A percentile compares a stretch with the other conserved stretches of the same genome.
Evolutionary conservation across 2,797 vertebrate species (phyloP).

Genomic region (Tamandua tetradactyla): DNA sequence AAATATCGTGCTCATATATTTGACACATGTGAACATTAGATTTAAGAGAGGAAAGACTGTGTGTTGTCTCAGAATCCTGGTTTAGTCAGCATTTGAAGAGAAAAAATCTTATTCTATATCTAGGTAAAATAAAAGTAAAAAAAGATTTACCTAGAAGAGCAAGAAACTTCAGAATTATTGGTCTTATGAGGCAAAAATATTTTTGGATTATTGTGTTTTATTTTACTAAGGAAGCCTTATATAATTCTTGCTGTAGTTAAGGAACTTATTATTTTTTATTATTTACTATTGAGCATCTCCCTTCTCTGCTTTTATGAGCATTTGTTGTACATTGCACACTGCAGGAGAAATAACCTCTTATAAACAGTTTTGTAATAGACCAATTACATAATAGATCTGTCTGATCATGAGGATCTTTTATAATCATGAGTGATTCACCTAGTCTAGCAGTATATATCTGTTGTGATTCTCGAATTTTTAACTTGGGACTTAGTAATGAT

Average conservation of each 20-base stretch:
- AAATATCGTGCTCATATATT: not conserved
- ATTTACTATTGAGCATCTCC: not conserved
- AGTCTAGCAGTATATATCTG: not conserved
- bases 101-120: slow-evolving; percentile 18
- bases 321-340: not conserved
- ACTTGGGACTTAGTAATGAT: slow-evolving; percentile 41
- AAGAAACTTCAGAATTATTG: slow-evolving; percentile 40
- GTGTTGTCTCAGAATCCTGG: slow-evolving; percentile 8
- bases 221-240: not conserved
- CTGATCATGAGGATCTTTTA: not conserved
- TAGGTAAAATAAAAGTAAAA: slow-evolving; percentile 6
- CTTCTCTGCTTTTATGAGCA: not conserved
- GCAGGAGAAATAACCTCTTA: slow-evolving; percentile 28
- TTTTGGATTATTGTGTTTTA: slow-evolving; percentile 31
- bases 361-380: not conserved
- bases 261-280: slow-evolving; percentile 26
- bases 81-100: slow-evolving; percentile 3
- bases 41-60: slow-evolving; percentile 26
- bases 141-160: not conserved
- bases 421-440: not conserved
- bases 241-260: slow-evolving; percentile 16
- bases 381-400: too few species aligned
- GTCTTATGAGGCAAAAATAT: not conserved
- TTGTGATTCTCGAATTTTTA: slow-evolving; percentile 29
- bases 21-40: slow-evolving; percentile 1